Evolutionary conservation across 2,888 invertebrate genomes (phyloP).

Genomic region (Pegoplata infirma): DNA sequence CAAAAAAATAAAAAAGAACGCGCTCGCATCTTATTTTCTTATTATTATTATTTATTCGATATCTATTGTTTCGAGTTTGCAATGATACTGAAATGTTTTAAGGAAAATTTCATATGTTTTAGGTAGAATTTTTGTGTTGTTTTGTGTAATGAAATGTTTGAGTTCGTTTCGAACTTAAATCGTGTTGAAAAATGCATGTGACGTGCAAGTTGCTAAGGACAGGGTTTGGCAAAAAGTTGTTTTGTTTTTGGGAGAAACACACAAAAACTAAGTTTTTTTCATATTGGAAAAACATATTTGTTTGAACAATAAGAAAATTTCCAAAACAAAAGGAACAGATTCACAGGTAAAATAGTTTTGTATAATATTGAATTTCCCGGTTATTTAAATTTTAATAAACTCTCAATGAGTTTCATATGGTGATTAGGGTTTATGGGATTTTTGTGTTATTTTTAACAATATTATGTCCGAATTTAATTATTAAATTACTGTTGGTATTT

Average conservation of each 20-base stretch:
- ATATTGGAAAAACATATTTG: neutral
- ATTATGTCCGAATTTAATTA: too few relatives aligned
- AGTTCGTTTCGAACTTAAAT: slow-evolving; percentile 34
- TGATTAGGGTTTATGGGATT: neutral
- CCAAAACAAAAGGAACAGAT: too few relatives aligned
- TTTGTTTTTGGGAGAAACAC: neutral
- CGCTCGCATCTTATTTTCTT: slow-evolving; percentile 43
- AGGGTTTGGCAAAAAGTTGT: slow-evolving; percentile 2
- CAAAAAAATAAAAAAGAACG: too few relatives aligned
- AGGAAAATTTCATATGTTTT: slow-evolving; percentile 54
- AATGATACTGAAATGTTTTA: slow-evolving; percentile 64
- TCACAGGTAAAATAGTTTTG: neutral
- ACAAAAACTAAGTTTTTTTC: neutral
- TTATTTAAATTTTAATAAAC: too few relatives aligned
- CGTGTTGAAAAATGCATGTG: neutral
- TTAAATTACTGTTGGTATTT: too few relatives aligned
- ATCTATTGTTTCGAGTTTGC: slow-evolving; percentile 65
- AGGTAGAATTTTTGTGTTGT: slow-evolving; percentile 28
- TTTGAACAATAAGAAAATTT: neutral
- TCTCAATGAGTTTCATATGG: neutral
- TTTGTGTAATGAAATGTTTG: slow-evolving; percentile 6
- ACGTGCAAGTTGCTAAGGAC: slow-evolving; percentile 9
- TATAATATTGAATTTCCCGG: too few relatives aligned
- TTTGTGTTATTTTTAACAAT: neutral
- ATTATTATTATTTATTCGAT: slow-evolving; percentile 56